A percentile compares a stretch with the other conserved stretches of the same genome.
phyloP scores from a whole-genome alignment of 2,888 invertebrate genomes.

The Pyrrhia umbra region DNA sequence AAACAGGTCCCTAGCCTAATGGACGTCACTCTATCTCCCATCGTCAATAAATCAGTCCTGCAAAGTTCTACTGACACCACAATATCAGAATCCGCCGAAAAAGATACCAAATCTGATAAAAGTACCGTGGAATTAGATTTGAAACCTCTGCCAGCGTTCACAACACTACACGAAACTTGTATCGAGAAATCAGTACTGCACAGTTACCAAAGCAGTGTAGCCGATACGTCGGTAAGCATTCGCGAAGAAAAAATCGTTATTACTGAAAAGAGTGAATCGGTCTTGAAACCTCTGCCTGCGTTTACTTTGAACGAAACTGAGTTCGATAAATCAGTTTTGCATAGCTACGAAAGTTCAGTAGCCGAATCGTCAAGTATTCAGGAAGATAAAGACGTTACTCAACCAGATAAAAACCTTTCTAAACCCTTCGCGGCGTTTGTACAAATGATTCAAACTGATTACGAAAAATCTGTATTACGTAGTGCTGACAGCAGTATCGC shows the following conservation, averaged over 20 bases:
- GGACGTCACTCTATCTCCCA: conserved; percentile 85
- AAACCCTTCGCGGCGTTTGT: conserved; percentile 68
- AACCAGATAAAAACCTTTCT: conserved; percentile 54
- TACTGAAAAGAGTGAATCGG: conserved; percentile 45
- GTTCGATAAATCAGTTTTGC: conserved; percentile 78
- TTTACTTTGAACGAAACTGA: conserved; percentile 77
- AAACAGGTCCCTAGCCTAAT: conserved; percentile 75
- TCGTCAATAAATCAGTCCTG: conserved; percentile 82
- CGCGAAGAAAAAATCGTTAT: conserved; percentile 63
- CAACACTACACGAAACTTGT: conserved; percentile 74
- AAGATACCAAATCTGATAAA: conserved; percentile 66
- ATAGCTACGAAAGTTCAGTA: conserved; percentile 74
- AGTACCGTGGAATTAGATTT: conserved; percentile 59
- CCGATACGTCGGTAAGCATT: conserved; percentile 68
- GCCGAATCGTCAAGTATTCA: conserved; percentile 67
- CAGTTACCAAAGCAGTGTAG: conserved; percentile 79
- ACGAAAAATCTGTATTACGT: conserved; percentile 76
- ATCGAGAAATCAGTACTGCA: conserved; percentile 79
- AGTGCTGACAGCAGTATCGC: conserved; percentile 75
- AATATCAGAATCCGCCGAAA: conserved; percentile 68
- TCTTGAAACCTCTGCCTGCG: conserved; percentile 69
- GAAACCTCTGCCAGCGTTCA: conserved; percentile 75
- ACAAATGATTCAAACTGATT: conserved; percentile 73
- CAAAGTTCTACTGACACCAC: conserved; percentile 78
- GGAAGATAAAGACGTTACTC: conserved; percentile 56